Evolutionary conservation across 2,113 vertebrate genomes (phyloP).

Genomic region (Rhinoderma darwinii): DNA sequence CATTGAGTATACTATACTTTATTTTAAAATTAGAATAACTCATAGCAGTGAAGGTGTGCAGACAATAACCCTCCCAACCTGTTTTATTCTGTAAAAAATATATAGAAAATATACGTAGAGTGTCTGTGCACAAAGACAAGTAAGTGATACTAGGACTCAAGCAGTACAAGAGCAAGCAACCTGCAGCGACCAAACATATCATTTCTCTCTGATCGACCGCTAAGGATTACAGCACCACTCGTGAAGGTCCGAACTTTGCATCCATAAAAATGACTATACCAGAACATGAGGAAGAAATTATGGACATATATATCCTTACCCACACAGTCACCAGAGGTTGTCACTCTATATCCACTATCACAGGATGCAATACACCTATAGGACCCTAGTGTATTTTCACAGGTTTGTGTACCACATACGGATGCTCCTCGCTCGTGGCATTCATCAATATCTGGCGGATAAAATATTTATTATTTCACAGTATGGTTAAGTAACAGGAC

Average conservation of each 20-base stretch:
- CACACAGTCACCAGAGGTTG: conserved; percentile 76
- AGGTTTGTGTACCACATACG: conserved; percentile 77
- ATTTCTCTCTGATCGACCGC: too few species aligned
- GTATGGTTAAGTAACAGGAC: neutral
- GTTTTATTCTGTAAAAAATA: too few species aligned
- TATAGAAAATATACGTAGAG: too few species aligned
- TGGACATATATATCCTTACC: conserved; percentile 67
- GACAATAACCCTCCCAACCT: too few species aligned
- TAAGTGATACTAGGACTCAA: too few species aligned
- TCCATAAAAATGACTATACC: neutral
- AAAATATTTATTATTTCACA: neutral
- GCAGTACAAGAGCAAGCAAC: too few species aligned
- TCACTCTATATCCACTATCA: conserved; percentile 80
- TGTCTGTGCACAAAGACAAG: too few species aligned
- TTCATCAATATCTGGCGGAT: conserved; percentile 82
- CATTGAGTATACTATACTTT: neutral
- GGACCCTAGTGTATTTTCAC: conserved; percentile 92
- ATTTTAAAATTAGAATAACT: neutral
- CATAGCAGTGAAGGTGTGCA: too few species aligned
- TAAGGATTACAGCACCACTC: too few species aligned
- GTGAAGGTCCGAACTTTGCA: too few species aligned
- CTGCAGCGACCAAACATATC: too few species aligned
- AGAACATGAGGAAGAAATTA: neutral
- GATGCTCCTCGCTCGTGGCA: conserved; percentile 75
- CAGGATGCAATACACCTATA: conserved; percentile 85